These are phyloP conservation scores for Caenorhabditis japonica DNA, from an alignment of 2,888 invertebrate species.

Conservation along the genomic window DNA sequence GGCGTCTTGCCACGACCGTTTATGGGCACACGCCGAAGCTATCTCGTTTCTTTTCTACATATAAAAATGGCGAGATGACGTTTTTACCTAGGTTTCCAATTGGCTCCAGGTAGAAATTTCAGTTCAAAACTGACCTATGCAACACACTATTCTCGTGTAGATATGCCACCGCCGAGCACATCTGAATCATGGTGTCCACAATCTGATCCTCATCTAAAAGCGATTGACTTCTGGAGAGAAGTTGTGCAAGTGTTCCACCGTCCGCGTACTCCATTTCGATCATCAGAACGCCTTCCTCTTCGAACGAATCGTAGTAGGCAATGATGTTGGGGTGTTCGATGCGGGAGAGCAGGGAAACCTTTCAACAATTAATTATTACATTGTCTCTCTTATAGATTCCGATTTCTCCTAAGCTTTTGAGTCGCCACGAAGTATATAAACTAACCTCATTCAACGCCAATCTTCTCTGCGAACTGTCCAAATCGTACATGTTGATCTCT, in stretches of 20 bases:
- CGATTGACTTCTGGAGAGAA: constrained; percentile 80
- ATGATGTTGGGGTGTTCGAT: constrained; percentile 85
- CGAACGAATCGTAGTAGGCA: constrained; percentile 84
- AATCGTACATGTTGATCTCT: constrained; percentile 84
- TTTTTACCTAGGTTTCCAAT: constrained; percentile 5
- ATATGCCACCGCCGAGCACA: constrained; percentile 83
- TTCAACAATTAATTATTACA: constrained; percentile 4
- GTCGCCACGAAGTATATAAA: too few relatives aligned
- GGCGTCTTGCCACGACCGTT: too few relatives aligned
- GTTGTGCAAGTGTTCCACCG: constrained; percentile 83
- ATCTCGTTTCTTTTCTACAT: too few relatives aligned
- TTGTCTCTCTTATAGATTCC: background rate
- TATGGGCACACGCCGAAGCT: too few relatives aligned
- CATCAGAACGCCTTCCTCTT: constrained; percentile 83
- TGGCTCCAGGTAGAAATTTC: background rate
- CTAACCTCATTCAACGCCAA: constrained; percentile 78
- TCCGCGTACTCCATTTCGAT: constrained; percentile 88
- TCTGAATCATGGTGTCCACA: constrained; percentile 80
- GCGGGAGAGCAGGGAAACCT: constrained; percentile 82
- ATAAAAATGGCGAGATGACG: too few relatives aligned
- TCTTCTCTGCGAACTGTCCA: constrained; percentile 83
- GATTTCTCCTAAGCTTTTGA: too few relatives aligned
- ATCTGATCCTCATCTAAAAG: constrained; percentile 81
- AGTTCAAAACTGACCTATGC: constrained; percentile 77
- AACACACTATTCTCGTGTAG: constrained; percentile 84